Evolutionary conservation across 2,113 vertebrate species (phyloP).

Genomic region (Tyto alba): DNA sequence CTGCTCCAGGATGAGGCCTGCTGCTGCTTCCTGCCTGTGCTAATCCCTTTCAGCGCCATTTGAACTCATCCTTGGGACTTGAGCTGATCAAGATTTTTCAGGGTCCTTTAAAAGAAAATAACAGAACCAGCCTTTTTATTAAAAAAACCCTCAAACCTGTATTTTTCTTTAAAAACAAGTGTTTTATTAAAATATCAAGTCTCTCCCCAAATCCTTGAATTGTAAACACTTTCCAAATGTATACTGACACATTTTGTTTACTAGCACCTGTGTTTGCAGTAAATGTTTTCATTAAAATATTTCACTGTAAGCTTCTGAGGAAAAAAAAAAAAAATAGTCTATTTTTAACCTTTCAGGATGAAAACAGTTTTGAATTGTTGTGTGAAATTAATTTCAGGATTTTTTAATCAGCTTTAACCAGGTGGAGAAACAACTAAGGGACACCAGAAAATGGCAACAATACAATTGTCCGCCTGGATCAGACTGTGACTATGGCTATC

Average conservation of each 20-base stretch:
- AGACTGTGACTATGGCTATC: neutral
- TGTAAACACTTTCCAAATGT: neutral
- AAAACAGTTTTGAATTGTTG: neutral
- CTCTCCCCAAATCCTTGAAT: neutral
- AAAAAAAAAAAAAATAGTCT: neutral
- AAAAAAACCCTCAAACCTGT: neutral
- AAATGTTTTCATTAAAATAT: constrained; percentile 40
- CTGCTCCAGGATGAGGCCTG: neutral
- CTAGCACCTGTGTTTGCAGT: constrained; percentile 40
- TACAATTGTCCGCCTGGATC: neutral
- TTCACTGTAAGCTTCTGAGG: neutral
- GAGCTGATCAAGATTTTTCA: neutral
- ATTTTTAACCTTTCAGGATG: constrained; percentile 12
- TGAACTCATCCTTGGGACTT: neutral
- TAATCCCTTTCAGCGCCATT: neutral
- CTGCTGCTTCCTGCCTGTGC: neutral
- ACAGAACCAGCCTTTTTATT: neutral
- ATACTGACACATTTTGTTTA: neutral
- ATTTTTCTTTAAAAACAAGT: neutral
- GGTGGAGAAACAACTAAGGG: neutral
- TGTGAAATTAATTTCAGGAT: constrained; percentile 22
- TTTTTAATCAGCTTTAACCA: constrained; percentile 38
- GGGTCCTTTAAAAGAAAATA: neutral
- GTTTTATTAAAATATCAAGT: neutral
- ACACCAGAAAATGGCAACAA: neutral